These are phyloP conservation scores for Mythimna vitellina DNA, from an alignment of 2,888 invertebrate species.

Conservation along the genomic window DNA sequence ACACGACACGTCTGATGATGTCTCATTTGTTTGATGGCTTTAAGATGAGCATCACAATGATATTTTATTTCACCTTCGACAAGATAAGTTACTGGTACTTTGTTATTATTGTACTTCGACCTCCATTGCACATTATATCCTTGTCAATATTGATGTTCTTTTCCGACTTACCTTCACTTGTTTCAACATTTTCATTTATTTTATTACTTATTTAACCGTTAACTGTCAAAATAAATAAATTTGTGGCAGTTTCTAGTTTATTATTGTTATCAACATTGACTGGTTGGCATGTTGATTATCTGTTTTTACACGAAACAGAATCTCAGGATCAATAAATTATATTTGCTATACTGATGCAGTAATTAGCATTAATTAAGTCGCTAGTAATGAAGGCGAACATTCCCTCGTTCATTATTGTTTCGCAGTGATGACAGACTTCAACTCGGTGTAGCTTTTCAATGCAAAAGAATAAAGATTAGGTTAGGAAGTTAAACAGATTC, in stretches of 20 bases:
- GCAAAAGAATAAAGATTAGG: slow-evolving; percentile 32
- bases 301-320: slow-evolving; percentile 11
- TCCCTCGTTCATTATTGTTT: slow-evolving; percentile 50
- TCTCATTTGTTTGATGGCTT: slow-evolving; percentile 62
- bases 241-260: neutral
- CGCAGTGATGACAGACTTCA: slow-evolving; percentile 55
- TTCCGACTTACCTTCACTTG: slow-evolving; percentile 10
- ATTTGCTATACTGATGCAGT: slow-evolving; percentile 30
- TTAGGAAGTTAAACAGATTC: slow-evolving; percentile 24
- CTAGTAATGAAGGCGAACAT: slow-evolving; percentile 41
- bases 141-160: slow-evolving; percentile 14
- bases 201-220: neutral
- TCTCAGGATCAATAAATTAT: slow-evolving; percentile 33
- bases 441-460: slow-evolving; percentile 42
- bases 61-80: slow-evolving; percentile 45
- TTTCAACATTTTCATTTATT: slow-evolving; percentile 5
- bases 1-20: slow-evolving; percentile 62
- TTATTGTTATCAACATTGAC: slow-evolving; percentile 8
- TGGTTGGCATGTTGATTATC: slow-evolving; percentile 15
- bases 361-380: slow-evolving; percentile 47
- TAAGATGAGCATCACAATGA: slow-evolving; percentile 38
- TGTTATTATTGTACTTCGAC: slow-evolving; percentile 29
- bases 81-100: slow-evolving; percentile 39
- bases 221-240: neutral
- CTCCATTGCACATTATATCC: slow-evolving; percentile 16